These are phyloP conservation scores for Platanista minor DNA, from an alignment of 2,113 vertebrate genomes.

Conservation along the genomic window DNA sequence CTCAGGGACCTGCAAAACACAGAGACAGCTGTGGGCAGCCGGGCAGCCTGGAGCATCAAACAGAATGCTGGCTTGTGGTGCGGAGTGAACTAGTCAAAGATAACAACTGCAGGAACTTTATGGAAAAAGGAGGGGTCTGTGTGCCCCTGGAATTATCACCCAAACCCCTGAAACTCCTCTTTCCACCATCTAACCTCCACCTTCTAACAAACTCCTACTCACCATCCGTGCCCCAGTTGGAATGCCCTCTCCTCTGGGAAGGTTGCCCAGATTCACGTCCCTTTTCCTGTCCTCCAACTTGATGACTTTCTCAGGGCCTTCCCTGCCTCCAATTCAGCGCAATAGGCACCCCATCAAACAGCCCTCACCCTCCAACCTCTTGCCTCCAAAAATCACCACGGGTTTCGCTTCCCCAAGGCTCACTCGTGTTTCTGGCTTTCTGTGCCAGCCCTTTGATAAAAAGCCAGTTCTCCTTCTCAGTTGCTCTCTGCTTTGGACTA, in stretches of 20 bases:
- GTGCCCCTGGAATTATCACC: not conserved
- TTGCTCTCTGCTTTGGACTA: not conserved
- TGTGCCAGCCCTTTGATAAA: not conserved
- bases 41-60: not conserved
- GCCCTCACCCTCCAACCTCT: not conserved
- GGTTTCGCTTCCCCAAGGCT: not conserved
- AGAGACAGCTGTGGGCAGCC: slow-evolving; percentile 5
- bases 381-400: not conserved
- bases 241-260: not conserved
- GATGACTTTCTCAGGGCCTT: not conserved
- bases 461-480: not conserved
- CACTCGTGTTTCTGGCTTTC: not conserved
- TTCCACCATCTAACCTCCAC: not conserved
- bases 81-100: not conserved
- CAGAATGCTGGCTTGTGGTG: not conserved
- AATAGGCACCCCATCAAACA: not conserved
- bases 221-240: not conserved
- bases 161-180: not conserved
- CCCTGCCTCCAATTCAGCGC: not conserved
- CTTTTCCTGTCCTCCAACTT: not conserved
- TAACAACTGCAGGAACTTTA: not conserved
- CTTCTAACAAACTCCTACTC: slow-evolving; percentile 30
- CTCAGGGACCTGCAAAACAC: slow-evolving; percentile 40
- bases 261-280: not conserved
- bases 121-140: not conserved